Evolutionary conservation across 1,140 invertebrate genomes (phyloP).

Genomic region (Lepidurus couesii): DNA sequence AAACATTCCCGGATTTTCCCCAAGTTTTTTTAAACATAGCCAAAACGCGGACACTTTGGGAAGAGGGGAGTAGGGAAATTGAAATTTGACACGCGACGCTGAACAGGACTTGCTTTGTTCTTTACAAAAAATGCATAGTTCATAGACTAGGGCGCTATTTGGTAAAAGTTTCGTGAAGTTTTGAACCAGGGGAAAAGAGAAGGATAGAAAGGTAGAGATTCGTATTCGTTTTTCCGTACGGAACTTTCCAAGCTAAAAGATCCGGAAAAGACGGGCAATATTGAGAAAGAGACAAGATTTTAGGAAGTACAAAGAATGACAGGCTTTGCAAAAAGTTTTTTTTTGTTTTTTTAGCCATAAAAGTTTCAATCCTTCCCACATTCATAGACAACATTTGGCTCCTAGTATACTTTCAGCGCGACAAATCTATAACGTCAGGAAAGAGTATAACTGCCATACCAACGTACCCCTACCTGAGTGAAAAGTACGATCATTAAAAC

Average conservation of each 20-base stretch:
- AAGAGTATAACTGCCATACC: background rate
- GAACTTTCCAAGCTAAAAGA: background rate
- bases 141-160: background rate
- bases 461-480: background rate
- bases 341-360: background rate
- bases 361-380: background rate
- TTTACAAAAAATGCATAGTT: slow-evolving; percentile 22
- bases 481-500: slow-evolving; percentile 14
- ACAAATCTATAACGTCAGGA: slow-evolving; percentile 2
- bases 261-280: background rate
- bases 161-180: background rate
- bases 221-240: background rate
- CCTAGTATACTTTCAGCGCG: slow-evolving; percentile 21
- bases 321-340: background rate
- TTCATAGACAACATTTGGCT: slow-evolving; percentile 10
- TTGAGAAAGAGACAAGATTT: background rate
- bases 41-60: background rate
- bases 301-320: too few species aligned
- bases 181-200: background rate
- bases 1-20: background rate
- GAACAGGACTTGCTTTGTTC: background rate
- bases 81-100: background rate
- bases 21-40: background rate
- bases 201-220: background rate
- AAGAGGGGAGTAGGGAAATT: background rate